Base-by-base conservation (phyloP, 53 echinoderm and acorn worm genomes). In the Hippasteria phrygiana region DNA sequence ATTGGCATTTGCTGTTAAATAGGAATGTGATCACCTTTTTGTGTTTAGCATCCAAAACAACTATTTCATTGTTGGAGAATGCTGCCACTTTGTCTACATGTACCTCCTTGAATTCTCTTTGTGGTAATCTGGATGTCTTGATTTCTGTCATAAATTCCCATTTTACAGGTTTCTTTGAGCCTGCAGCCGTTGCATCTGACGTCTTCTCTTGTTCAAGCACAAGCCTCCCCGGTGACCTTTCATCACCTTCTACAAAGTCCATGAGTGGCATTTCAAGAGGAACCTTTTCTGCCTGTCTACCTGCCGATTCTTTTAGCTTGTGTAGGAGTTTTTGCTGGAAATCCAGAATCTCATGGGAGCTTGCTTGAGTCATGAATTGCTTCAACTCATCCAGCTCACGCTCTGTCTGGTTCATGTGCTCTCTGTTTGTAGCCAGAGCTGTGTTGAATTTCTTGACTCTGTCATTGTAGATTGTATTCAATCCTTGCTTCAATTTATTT, bases 161-260 rank as follows among this genome's bases (percentile, higher is more conserved):
- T 36, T 35, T 67, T 0, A 2, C 1, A 34, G 63, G 2, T 86
- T 13, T 54, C 59, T 59, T 22, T 59, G 59, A 59, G 8, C 28
- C 2, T 18, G 16, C 22, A 22, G 12, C 59, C 26, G 59, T 59
- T 6, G 26, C 27, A 59, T 24, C 26, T 59, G 59, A 59, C 17
- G 7, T 67, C 34, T 35, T 28, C 10, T 28, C 17, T 8, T 67
- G 2, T 36, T 35, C 18, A 33, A 77, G 1, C 36, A 55, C 55
- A 17, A 77, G 37, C 18, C 12, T 77, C 36, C 69, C 69, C 14
- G 34, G 16, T 9, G 36, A 33, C 69, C 0, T 59, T 22, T 37
- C 43, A 26, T 4, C 26, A 40, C 82, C 82, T 65, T 82, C 65
- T 41, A 33, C 11, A 65, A 82, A 82, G 12, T 82, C 65, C 33